Evolutionary conservation across 2,888 invertebrate species (phyloP).

Genomic region (Hartigia nigra): DNA sequence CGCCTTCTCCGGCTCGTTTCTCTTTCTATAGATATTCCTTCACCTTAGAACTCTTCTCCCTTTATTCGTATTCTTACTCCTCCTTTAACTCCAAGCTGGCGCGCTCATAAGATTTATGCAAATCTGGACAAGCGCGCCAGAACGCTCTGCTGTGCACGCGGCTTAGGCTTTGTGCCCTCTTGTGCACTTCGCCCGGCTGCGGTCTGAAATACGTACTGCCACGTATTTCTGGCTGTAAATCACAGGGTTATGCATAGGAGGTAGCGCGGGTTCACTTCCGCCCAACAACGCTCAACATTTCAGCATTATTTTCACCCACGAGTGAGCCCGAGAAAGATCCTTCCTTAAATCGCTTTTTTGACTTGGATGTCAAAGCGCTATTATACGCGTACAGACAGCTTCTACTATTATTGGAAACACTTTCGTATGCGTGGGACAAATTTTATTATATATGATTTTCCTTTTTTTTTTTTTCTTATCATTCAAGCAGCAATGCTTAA

Average conservation of each 20-base stretch:
- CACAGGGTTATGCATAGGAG: constrained; percentile 53
- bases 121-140: constrained; percentile 43
- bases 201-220: constrained; percentile 28
- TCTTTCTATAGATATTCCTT: constrained; percentile 4
- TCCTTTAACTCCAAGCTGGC: background rate
- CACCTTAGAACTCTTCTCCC: background rate
- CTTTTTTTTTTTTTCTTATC: background rate
- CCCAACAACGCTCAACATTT: constrained; percentile 29
- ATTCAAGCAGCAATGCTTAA: background rate
- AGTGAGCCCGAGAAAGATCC: constrained; percentile 14
- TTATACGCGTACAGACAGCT: background rate
- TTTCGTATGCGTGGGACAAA: background rate
- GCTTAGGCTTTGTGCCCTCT: constrained; percentile 9
- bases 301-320: constrained; percentile 36
- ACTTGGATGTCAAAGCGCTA: background rate
- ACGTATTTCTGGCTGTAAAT: constrained; percentile 57
- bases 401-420: background rate
- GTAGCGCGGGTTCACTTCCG: constrained; percentile 26
- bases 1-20: constrained; percentile 42
- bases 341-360: constrained; percentile 5
- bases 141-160: constrained; percentile 18
- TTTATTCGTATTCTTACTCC: background rate
- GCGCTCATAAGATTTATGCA: constrained; percentile 54
- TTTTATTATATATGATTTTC: background rate
- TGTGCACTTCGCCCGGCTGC: constrained; percentile 13